A percentile compares a stretch with the other conserved stretches of the same genome.
phyloP scores from a whole-genome alignment of 2,797 vertebrate genomes.

The Liasis olivaceus region DNA sequence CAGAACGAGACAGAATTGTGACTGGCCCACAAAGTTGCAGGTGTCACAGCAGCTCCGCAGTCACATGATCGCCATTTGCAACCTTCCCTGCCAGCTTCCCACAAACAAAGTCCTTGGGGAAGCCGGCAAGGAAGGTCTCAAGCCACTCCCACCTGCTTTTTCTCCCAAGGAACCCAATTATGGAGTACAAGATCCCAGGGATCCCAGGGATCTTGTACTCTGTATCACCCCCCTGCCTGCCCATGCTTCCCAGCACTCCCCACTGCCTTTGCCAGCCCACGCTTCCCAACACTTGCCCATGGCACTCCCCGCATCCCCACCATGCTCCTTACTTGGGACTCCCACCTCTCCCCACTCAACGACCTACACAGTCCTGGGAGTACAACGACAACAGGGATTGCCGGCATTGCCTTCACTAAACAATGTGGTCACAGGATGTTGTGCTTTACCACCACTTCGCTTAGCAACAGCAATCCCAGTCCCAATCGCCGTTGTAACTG shows the following conservation, averaged over 20 bases:
- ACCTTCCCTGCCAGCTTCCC: background rate
- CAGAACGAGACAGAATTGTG: background rate
- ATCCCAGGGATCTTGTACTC: background rate
- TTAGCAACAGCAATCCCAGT: too few relatives aligned
- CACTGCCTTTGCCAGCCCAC: background rate
- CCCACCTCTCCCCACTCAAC: background rate
- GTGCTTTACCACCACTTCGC: too few relatives aligned
- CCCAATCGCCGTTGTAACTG: too few relatives aligned
- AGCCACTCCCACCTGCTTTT: background rate
- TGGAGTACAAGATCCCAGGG: background rate
- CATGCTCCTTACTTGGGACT: background rate
- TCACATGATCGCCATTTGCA: background rate
- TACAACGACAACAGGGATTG: background rate
- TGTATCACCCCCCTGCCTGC: background rate
- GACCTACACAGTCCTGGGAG: background rate
- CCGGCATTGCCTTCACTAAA: background rate
- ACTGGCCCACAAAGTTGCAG: background rate
- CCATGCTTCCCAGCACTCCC: background rate
- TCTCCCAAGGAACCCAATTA: background rate
- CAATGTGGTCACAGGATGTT: background rate
- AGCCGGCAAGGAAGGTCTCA: background rate
- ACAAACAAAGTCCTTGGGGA: background rate
- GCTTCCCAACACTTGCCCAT: background rate
- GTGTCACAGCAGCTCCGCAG: background rate
- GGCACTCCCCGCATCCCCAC: background rate